phyloP scores from a whole-genome alignment of 2,113 vertebrate genomes.

The Cranoglanis bouderius region DNA sequence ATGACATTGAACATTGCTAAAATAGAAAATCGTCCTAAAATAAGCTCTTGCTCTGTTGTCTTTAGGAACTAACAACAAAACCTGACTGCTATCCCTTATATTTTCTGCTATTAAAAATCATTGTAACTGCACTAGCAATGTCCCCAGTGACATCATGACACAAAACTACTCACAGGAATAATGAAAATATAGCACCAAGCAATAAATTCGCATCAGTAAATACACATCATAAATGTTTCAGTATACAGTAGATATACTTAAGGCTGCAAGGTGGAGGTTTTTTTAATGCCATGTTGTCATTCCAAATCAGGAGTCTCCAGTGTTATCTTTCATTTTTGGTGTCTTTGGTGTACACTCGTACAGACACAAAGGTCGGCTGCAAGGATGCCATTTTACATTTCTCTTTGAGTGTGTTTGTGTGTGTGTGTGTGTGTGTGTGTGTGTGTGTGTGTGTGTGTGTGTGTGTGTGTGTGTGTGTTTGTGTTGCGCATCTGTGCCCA shows the following conservation, averaged over 20 bases:
- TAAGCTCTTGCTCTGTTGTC: neutral
- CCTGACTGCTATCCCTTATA: neutral
- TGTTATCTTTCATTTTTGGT: conserved; percentile 1
- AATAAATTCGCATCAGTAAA: neutral
- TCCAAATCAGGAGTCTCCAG: conserved; percentile 17
- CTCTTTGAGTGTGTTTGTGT: conserved; percentile 11
- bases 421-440: conserved; percentile 11
- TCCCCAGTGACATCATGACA: neutral
- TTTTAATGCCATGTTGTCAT: conserved; percentile 20
- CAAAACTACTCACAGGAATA: neutral
- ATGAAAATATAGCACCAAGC: neutral
- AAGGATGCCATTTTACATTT: conserved; percentile 20
- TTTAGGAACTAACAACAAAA: too few relatives aligned
- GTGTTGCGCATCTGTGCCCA: conserved; percentile 4
- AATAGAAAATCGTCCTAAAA: neutral
- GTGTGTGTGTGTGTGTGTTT: conserved; percentile 8
- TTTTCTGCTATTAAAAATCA: neutral
- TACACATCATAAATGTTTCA: neutral
- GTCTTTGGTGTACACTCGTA: conserved; percentile 4
- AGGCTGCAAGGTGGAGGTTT: neutral
- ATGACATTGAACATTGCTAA: neutral
- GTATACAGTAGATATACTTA: neutral
- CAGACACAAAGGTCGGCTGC: neutral
- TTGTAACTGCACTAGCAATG: neutral
- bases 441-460: conserved; percentile 14